Conservation (phyloP, 2,888 invertebrate genomes). For the Hypena proboscidalis region DNA sequence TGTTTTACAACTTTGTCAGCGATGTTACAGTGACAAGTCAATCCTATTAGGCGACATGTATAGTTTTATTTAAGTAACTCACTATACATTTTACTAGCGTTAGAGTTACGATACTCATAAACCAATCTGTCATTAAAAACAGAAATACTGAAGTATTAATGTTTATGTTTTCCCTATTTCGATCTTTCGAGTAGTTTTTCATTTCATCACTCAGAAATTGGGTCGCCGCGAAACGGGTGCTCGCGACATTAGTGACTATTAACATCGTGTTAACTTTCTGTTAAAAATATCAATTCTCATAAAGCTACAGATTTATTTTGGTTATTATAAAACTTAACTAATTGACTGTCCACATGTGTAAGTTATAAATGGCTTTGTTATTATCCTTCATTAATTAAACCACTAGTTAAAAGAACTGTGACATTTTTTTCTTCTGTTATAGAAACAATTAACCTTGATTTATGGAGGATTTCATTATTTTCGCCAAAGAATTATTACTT, state of each 20-base stretch:
- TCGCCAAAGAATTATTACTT: too few relatives aligned
- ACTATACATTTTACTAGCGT: conserved; percentile 42
- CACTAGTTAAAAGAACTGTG: conserved; percentile 5
- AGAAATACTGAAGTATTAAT: conserved; percentile 61
- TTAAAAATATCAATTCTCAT: conserved; percentile 62
- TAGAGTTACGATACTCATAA: conserved; percentile 57
- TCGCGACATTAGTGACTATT: conserved; percentile 69
- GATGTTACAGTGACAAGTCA: conserved; percentile 25
- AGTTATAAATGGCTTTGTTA: conserved; percentile 36
- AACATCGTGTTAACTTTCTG: conserved; percentile 68
- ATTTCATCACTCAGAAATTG: conserved; percentile 62
- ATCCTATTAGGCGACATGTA: conserved; percentile 31
- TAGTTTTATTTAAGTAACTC: conserved; percentile 44
- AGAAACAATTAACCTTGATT: background rate
- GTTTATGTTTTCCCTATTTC: conserved; percentile 56
- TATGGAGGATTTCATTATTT: too few relatives aligned
- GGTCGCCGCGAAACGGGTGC: conserved; percentile 59
- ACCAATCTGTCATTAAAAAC: conserved; percentile 60
- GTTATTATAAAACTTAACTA: conserved; percentile 42
- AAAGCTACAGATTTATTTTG: conserved; percentile 47
- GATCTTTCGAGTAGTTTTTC: conserved; percentile 52
- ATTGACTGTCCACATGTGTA: conserved; percentile 41
- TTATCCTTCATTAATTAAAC: conserved; percentile 19
- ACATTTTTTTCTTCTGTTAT: too few relatives aligned
- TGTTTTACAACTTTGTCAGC: conserved; percentile 26